Percentiles rank a stretch among this genome's conserved stretches.
Conservation (phyloP, 1,140 invertebrate species). For the Macrobrachium nipponense region DNA sequence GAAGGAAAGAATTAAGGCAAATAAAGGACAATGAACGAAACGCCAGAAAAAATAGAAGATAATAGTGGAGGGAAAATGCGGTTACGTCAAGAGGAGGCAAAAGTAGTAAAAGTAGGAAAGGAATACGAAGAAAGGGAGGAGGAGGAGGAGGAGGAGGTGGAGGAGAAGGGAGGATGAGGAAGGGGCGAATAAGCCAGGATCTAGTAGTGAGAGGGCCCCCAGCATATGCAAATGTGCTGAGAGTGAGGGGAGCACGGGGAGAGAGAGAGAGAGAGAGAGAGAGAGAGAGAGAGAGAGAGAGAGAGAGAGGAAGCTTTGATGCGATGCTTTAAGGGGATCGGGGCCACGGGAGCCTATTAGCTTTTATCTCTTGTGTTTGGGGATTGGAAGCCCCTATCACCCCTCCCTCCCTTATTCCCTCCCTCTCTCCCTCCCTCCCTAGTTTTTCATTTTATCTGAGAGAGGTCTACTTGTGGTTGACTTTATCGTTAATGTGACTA, state of each 20-base stretch:
- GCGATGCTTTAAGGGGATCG: not conserved
- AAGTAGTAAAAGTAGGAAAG: not conserved
- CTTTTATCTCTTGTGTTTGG: constrained; percentile 7
- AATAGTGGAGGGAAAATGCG: too few relatives aligned
- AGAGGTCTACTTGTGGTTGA: constrained; percentile 4
- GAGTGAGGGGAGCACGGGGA: not conserved
- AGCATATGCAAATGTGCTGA: not conserved
- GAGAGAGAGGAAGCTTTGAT: constrained; percentile 23
- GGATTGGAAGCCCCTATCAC: not conserved
- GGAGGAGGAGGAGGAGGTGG: not conserved
- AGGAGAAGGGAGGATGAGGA: not conserved
- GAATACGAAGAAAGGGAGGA: not conserved
- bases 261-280: not conserved
- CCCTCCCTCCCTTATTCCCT: not conserved
- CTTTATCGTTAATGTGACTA: not conserved
- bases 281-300: not conserved
- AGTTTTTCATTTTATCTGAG: too few relatives aligned
- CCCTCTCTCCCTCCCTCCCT: not conserved
- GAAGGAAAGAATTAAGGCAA: too few relatives aligned
- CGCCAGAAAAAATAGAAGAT: too few relatives aligned
- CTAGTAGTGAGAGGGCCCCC: not conserved
- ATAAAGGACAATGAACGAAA: too few relatives aligned
- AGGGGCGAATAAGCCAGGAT: not conserved
- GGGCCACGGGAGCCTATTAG: constrained; percentile 27
- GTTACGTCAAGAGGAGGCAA: too few relatives aligned